phyloP scores from a whole-genome alignment of 2,797 vertebrate species.

The Echiichthys vipera region DNA sequence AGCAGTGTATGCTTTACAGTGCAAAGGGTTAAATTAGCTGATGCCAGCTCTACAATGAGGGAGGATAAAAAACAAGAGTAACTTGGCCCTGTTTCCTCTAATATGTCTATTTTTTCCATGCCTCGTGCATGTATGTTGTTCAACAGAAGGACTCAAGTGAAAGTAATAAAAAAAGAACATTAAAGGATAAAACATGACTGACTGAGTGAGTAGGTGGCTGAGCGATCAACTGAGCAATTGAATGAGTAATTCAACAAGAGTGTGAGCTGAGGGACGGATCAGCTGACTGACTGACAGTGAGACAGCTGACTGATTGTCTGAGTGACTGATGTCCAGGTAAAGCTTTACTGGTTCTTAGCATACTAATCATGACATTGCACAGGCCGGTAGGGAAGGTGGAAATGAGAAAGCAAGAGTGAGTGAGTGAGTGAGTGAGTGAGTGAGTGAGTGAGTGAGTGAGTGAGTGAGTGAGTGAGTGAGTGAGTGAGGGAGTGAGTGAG shows the following conservation, averaged over 20 bases:
- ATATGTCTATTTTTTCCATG: background rate
- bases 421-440: background rate
- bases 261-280: constrained; percentile 35
- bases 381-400: background rate
- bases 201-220: constrained; percentile 10
- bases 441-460: background rate
- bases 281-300: constrained; percentile 50
- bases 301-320: constrained; percentile 58
- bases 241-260: constrained; percentile 51
- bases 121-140: background rate
- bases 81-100: background rate
- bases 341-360: constrained; percentile 55
- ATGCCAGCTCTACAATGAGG: constrained; percentile 7
- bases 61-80: background rate
- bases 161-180: background rate
- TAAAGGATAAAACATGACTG: background rate
- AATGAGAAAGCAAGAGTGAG: constrained; percentile 9
- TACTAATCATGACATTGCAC: constrained; percentile 67
- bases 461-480: constrained; percentile 17
- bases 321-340: constrained; percentile 58
- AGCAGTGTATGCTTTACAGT: constrained; percentile 22
- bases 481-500: constrained; percentile 11
- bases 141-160: background rate
- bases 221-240: constrained; percentile 30
- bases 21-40: constrained; percentile 3